These are phyloP conservation scores for Epinotia brunnichana DNA, from an alignment of 2,888 invertebrate species.

Conservation along the genomic window DNA sequence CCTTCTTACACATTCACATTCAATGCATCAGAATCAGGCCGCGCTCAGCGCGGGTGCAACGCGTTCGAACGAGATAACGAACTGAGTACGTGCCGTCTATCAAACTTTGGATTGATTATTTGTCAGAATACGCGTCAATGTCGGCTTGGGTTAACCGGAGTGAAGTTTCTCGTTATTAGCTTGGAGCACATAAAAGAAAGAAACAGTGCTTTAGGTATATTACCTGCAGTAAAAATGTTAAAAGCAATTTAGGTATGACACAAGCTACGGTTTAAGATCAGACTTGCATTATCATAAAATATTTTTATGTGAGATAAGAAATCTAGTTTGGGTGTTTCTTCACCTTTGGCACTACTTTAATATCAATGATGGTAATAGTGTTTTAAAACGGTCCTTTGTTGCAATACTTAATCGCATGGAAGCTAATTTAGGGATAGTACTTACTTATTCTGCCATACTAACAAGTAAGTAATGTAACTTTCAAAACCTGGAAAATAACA, in stretches of 20 bases:
- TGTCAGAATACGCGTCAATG: conserved; percentile 52
- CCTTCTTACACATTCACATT: background rate
- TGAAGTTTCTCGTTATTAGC: background rate
- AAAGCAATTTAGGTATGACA: background rate
- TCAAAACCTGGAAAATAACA: background rate
- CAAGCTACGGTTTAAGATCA: background rate
- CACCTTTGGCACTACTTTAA: no score
- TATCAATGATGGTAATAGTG: no score
- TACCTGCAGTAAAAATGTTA: background rate
- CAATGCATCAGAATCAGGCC: conserved; percentile 24
- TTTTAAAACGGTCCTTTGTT: no score
- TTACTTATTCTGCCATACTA: background rate
- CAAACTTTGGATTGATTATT: conserved; percentile 72
- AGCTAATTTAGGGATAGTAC: background rate
- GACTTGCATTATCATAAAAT: no score
- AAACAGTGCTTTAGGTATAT: background rate
- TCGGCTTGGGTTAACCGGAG: background rate
- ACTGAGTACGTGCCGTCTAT: conserved; percentile 70
- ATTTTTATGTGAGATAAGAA: no score
- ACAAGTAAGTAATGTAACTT: background rate
- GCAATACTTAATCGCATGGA: no score
- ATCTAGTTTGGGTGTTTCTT: no score
- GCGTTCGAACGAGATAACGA: conserved; percentile 68
- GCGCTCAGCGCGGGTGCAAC: conserved; percentile 43
- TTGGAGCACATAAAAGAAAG: background rate